phyloP scores from a whole-genome alignment of 2,888 invertebrate species.

The Dolomedes plantarius region DNA sequence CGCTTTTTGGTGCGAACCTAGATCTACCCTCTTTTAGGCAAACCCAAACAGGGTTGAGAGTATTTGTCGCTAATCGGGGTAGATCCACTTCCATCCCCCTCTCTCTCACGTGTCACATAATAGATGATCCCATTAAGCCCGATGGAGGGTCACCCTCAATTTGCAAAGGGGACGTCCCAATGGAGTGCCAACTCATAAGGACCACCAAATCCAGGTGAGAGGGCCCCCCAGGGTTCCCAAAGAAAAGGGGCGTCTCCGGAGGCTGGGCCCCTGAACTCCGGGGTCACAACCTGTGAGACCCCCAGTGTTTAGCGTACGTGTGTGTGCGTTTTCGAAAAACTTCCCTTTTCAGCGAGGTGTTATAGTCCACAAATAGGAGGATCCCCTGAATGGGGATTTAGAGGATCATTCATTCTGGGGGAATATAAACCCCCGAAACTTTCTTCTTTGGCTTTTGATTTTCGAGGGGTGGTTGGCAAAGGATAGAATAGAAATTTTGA shows the following conservation, averaged over 20 bases:
- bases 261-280: conserved; percentile 56
- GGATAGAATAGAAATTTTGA: conserved; percentile 68
- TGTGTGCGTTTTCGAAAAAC: conserved; percentile 49
- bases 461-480: conserved; percentile 62
- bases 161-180: conserved; percentile 59
- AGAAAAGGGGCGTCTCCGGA: conserved; percentile 52
- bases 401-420: conserved; percentile 55
- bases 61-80: conserved; percentile 64
- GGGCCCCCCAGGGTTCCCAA: conserved; percentile 45
- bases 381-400: conserved; percentile 64
- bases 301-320: conserved; percentile 66
- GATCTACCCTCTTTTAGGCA: conserved; percentile 27
- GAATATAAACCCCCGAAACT: conserved; percentile 8
- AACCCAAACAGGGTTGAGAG: conserved; percentile 37
- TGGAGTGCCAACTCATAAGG: conserved; percentile 55
- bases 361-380: conserved; percentile 68
- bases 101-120: conserved; percentile 65
- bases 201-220: conserved; percentile 62
- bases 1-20: conserved; percentile 35
- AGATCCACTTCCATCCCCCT: conserved; percentile 20
- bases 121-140: conserved; percentile 65
- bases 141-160: conserved; percentile 62
- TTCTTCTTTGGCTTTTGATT: conserved; percentile 51
- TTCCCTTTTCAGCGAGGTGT: conserved; percentile 37
- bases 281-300: conserved; percentile 66